Conservation (phyloP, 2,888 invertebrate genomes). For the Parnassius orleans region DNA sequence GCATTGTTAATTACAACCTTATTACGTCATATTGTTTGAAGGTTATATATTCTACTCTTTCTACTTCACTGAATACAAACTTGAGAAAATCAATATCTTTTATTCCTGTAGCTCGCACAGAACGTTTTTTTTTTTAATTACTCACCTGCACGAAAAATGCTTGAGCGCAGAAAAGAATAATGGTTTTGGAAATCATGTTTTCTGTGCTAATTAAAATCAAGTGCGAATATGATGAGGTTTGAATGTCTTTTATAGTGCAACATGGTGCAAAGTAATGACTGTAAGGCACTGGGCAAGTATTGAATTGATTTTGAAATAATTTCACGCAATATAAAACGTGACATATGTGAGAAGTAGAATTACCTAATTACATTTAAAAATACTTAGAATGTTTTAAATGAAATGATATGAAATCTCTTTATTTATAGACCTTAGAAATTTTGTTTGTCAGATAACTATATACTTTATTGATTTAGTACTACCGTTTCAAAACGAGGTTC, state of each 20-base stretch:
- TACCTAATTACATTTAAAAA: no score
- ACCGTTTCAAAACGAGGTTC: no score
- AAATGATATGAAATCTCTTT: no score
- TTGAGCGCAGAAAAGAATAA: conserved; percentile 26
- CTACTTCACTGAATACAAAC: not conserved
- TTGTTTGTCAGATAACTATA: no score
- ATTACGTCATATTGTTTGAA: not conserved
- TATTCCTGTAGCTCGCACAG: no score
- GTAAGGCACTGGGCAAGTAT: not conserved
- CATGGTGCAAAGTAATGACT: not conserved
- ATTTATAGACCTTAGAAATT: no score
- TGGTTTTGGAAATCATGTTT: conserved; percentile 38
- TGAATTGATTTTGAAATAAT: not conserved
- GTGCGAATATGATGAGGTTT: conserved; percentile 13
- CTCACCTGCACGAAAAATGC: conserved; percentile 39
- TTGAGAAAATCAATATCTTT: not conserved
- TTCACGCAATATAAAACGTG: not conserved
- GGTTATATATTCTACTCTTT: not conserved
- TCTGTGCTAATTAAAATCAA: conserved; percentile 18
- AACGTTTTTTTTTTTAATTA: no score
- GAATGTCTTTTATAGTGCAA: not conserved
- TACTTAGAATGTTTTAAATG: no score
- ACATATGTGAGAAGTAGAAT: no score
- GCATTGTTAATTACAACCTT: not conserved
- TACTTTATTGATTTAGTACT: no score